Percentiles rank a stretch among this genome's conserved stretches.
Conservation (phyloP, 2,113 vertebrate species). For the Onychorhynchus coronatus region DNA sequence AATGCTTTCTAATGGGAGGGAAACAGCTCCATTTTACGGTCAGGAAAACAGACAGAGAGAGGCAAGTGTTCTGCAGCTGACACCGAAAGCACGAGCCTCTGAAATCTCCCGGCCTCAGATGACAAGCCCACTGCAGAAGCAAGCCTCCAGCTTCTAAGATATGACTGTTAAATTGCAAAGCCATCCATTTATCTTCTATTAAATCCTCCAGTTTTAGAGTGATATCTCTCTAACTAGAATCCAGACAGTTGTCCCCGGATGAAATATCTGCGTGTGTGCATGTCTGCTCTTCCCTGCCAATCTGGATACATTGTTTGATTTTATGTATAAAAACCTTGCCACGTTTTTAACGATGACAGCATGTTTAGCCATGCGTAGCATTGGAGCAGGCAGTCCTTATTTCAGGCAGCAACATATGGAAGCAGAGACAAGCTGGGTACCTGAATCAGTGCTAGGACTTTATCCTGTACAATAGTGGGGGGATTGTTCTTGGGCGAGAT, state of each 20-base stretch:
- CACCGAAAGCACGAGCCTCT: not conserved
- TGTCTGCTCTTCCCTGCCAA: not conserved
- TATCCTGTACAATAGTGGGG: conserved; percentile 96
- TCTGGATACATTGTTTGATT: conserved; percentile 11
- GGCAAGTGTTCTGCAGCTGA: not conserved
- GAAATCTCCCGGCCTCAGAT: not conserved
- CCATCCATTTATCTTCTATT: not conserved
- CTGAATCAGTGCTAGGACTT: conserved; percentile 96
- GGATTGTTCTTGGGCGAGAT: conserved; percentile 97
- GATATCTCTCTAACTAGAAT: not conserved
- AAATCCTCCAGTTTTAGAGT: not conserved
- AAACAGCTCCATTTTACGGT: not conserved
- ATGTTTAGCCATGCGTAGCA: not conserved
- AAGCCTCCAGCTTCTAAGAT: not conserved
- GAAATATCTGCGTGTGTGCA: not conserved
- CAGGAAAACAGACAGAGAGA: not conserved
- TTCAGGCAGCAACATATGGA: conserved; percentile 18
- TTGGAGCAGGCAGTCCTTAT: not conserved
- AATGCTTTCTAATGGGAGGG: not conserved
- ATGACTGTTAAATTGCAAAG: not conserved
- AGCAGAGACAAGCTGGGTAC: conserved; percentile 68
- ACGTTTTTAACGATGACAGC: conserved; percentile 19
- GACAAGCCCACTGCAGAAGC: not conserved
- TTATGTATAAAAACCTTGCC: not conserved
- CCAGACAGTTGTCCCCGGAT: not conserved